Percentiles rank a stretch among this genome's conserved stretches.
Conservation (phyloP, 1,140 invertebrate species). For the Scaptomyza pallida region DNA sequence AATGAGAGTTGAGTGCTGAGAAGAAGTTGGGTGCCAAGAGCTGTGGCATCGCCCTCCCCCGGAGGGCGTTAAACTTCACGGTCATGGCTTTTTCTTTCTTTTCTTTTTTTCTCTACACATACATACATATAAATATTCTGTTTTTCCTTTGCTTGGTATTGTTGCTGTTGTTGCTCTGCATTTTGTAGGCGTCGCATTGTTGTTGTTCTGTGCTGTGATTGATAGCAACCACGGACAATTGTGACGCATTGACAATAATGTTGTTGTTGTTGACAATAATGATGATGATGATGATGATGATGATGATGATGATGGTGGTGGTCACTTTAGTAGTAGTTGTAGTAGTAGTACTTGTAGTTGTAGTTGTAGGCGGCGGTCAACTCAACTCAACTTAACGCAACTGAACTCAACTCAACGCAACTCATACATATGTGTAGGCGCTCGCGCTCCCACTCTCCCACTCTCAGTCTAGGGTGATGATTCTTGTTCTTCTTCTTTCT, state of each 20-base stretch:
- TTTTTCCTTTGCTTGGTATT: background rate
- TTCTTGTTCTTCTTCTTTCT: background rate
- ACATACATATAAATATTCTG: background rate
- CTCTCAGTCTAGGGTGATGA: constrained; percentile 3
- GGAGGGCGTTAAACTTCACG: constrained; percentile 83
- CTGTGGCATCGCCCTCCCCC: constrained; percentile 60
- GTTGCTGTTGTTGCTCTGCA: constrained; percentile 12
- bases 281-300: constrained; percentile 10
- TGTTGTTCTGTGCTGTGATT: constrained; percentile 59
- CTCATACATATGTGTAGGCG: constrained; percentile 17
- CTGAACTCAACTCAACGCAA: background rate
- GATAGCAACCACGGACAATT: constrained; percentile 61
- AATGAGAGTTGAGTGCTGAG: constrained; percentile 17
- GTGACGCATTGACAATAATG: constrained; percentile 65
- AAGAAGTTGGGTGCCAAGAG: no score
- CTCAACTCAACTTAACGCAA: constrained; percentile 2
- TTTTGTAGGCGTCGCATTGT: constrained; percentile 20
- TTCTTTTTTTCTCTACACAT: constrained; percentile 9
- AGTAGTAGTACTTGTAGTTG: no score
- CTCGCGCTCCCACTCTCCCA: constrained; percentile 15
- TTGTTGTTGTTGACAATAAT: no score
- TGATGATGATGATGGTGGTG: constrained; percentile 21
- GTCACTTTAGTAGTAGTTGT: constrained; percentile 46
- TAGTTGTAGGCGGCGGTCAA: no score
- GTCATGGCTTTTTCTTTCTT: constrained; percentile 80